A percentile compares a stretch with the other conserved stretches of the same genome.
Evolutionary conservation across 2,113 vertebrate species (phyloP).

Genomic region (Ammodytes dubius): DNA sequence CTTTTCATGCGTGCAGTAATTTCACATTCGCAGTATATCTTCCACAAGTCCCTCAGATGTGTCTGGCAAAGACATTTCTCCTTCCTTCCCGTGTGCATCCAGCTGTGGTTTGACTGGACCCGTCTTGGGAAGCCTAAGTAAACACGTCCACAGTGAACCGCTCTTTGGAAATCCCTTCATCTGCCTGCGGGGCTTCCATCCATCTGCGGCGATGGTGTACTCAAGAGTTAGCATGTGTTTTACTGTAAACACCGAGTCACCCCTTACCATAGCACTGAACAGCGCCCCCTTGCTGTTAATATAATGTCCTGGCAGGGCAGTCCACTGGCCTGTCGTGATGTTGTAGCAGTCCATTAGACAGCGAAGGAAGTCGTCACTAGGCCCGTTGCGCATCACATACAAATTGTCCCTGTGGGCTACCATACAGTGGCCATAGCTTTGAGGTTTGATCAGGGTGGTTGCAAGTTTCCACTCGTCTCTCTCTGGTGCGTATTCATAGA

Average conservation of each 20-base stretch:
- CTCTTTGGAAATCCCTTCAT: slow-evolving; percentile 91
- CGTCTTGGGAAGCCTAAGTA: slow-evolving; percentile 89
- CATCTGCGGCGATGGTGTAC: slow-evolving; percentile 85
- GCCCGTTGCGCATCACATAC: slow-evolving; percentile 95
- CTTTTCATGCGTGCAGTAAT: slow-evolving; percentile 22
- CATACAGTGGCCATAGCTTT: slow-evolving; percentile 97
- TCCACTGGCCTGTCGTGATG: slow-evolving; percentile 92
- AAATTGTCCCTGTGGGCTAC: slow-evolving; percentile 93
- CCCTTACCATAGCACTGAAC: slow-evolving; percentile 89
- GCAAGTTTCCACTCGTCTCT: slow-evolving; percentile 85
- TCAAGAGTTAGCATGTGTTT: slow-evolving; percentile 92
- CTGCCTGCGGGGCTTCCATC: slow-evolving; percentile 91
- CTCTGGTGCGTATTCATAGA: slow-evolving; percentile 87
- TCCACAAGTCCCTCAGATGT: slow-evolving; percentile 55
- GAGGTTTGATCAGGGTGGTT: slow-evolving; percentile 88
- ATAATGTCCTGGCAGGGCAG: slow-evolving; percentile 89
- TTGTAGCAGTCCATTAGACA: slow-evolving; percentile 94
- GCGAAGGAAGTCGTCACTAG: slow-evolving; percentile 92
- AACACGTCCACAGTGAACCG: slow-evolving; percentile 92
- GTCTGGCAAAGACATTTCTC: slow-evolving; percentile 55
- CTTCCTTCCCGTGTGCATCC: slow-evolving; percentile 50
- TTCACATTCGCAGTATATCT: slow-evolving; percentile 55
- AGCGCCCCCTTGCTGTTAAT: slow-evolving; percentile 97
- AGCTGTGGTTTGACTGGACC: slow-evolving; percentile 61
- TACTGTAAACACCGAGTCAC: slow-evolving; percentile 91